These are phyloP conservation scores for Cydia amplana DNA, from an alignment of 1,140 invertebrate genomes.

Conservation along the genomic window DNA sequence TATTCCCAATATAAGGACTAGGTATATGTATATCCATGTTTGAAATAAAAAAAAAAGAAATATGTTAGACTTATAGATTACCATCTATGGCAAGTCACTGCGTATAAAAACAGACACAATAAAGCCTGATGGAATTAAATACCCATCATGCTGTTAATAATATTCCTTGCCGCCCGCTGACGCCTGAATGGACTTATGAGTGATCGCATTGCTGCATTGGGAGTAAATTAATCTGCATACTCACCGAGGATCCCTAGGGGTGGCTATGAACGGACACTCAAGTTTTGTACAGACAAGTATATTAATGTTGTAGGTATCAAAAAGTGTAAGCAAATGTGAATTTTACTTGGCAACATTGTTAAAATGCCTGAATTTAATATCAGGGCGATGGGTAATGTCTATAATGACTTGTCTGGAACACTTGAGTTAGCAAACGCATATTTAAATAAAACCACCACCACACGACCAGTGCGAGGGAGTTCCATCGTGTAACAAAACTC, in stretches of 20 bases:
- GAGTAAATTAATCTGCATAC: slow-evolving; percentile 32
- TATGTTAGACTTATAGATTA: slow-evolving; percentile 1
- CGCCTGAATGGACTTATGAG: slow-evolving; percentile 17
- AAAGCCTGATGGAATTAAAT: slow-evolving; percentile 13
- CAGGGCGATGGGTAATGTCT: too few relatives aligned
- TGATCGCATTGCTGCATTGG: background rate
- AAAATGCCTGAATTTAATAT: too few relatives aligned
- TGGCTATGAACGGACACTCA: background rate
- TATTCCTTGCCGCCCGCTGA: slow-evolving; percentile 12
- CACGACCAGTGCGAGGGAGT: too few relatives aligned
- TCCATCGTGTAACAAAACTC: too few relatives aligned
- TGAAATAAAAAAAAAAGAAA: background rate
- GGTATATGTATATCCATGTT: background rate
- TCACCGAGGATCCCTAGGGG: slow-evolving; percentile 8
- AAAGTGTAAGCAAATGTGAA: too few relatives aligned
- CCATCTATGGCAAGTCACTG: slow-evolving; percentile 1
- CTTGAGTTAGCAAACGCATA: too few relatives aligned
- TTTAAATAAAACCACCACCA: too few relatives aligned
- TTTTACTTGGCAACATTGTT: too few relatives aligned
- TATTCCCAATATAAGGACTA: too few relatives aligned
- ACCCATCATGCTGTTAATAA: slow-evolving; percentile 9
- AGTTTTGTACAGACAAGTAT: background rate
- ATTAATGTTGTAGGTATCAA: too few relatives aligned
- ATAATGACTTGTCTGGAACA: too few relatives aligned
- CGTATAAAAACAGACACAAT: slow-evolving; percentile 11